Conservation (phyloP, 2,888 invertebrate species). For the Carterocephalus palaemon region DNA sequence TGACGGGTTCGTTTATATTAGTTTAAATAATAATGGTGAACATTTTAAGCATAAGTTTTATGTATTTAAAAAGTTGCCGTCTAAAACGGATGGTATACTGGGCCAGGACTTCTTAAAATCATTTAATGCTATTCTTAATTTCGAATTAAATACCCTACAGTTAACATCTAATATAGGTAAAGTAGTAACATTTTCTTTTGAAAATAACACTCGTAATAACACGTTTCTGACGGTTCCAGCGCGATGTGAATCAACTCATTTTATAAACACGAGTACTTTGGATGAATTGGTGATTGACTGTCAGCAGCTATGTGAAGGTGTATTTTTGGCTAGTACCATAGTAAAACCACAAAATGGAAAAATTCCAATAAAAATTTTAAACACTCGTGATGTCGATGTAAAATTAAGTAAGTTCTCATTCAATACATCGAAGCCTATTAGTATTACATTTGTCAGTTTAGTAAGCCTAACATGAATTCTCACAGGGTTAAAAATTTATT, state of each 20-base stretch:
- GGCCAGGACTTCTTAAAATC: slow-evolving; percentile 30
- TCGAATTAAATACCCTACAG: slow-evolving; percentile 4
- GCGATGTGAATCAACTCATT: slow-evolving; percentile 29
- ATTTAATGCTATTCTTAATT: slow-evolving; percentile 13
- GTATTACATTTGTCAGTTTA: slow-evolving; percentile 27
- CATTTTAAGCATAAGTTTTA: slow-evolving; percentile 12
- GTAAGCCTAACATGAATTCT: background rate
- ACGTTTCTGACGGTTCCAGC: slow-evolving; percentile 21
- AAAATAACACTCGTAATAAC: background rate
- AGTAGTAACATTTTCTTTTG: background rate
- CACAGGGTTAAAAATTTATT: slow-evolving; percentile 11
- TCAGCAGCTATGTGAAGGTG: slow-evolving; percentile 27
- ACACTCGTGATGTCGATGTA: slow-evolving; percentile 26
- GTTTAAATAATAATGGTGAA: background rate
- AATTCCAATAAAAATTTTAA: slow-evolving; percentile 30
- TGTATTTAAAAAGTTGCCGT: slow-evolving; percentile 8
- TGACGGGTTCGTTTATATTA: slow-evolving; percentile 8
- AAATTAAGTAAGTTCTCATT: slow-evolving; percentile 21
- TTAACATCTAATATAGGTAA: background rate
- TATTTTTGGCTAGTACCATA: slow-evolving; percentile 29
- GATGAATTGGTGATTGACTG: slow-evolving; percentile 28
- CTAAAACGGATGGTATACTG: slow-evolving; percentile 24
- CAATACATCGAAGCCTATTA: too few relatives aligned
- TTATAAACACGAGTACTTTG: slow-evolving; percentile 12
- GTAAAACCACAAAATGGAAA: slow-evolving; percentile 22